Percentiles rank a stretch among this genome's conserved stretches.
These are phyloP conservation scores for Alligator sinensis DNA, from an alignment of 2,113 vertebrate species.

Conservation along the genomic window DNA sequence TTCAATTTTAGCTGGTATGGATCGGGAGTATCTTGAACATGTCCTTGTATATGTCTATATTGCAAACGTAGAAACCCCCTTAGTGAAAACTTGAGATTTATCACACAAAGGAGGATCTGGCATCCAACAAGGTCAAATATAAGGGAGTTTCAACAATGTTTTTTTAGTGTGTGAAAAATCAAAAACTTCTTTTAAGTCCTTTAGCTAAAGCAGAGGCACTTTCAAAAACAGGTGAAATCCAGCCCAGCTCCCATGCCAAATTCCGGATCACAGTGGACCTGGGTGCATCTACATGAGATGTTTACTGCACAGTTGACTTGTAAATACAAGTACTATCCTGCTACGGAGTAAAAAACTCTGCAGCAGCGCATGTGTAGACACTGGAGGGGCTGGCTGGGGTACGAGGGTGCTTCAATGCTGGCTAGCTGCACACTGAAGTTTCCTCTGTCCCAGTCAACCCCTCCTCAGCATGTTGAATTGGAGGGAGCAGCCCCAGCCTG, in stretches of 20 bases:
- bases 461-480: neutral
- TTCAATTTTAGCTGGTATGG: neutral
- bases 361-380: too few relatives aligned
- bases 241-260: neutral
- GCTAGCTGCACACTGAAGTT: too few relatives aligned
- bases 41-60: neutral
- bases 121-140: neutral
- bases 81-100: neutral
- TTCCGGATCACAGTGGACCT: neutral
- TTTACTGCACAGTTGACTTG: too few relatives aligned
- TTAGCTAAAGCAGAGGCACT: neutral
- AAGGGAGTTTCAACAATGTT: neutral
- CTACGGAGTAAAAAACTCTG: too few relatives aligned
- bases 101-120: neutral
- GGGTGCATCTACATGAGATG: too few relatives aligned
- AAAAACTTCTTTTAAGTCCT: neutral
- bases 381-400: too few relatives aligned
- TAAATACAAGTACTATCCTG: too few relatives aligned
- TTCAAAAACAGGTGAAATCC: neutral
- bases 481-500: too few relatives aligned
- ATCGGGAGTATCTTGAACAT: neutral
- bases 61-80: neutral
- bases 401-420: too few relatives aligned
- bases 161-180: rapidly evolving
- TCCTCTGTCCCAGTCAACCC: too few relatives aligned